phyloP scores from a whole-genome alignment of 2,113 vertebrate genomes.

The Coturnix japonica region DNA sequence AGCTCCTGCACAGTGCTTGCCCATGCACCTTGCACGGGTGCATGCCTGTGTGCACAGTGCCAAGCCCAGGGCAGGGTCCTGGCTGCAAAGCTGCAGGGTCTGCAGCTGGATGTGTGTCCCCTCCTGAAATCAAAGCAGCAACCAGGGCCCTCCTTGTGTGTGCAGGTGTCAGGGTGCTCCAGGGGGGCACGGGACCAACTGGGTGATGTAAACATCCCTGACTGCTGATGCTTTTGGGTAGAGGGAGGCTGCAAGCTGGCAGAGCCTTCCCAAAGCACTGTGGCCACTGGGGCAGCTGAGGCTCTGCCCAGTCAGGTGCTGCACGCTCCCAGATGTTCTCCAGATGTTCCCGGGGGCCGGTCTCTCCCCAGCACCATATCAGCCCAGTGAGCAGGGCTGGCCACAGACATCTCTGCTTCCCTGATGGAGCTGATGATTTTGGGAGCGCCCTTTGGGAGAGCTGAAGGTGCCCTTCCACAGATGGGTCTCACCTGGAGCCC shows the following conservation, averaged over 20 bases:
- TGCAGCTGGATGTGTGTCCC: background rate
- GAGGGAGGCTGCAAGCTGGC: background rate
- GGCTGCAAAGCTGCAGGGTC: background rate
- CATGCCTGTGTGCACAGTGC: background rate
- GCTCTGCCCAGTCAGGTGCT: background rate
- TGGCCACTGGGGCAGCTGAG: background rate
- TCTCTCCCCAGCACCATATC: rapidly evolving
- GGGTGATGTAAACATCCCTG: background rate
- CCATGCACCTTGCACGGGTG: background rate
- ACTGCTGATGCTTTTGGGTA: background rate
- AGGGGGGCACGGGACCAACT: background rate
- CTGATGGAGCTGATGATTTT: background rate
- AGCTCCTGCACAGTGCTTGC: background rate
- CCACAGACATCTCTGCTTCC: background rate
- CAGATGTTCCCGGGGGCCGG: background rate
- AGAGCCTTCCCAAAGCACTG: background rate
- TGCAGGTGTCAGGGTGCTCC: background rate
- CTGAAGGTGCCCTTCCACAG: background rate
- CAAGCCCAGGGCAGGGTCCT: background rate
- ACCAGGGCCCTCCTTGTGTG: background rate
- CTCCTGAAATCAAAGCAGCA: background rate
- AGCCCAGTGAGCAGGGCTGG: background rate
- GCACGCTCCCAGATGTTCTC: background rate
- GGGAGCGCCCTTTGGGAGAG: background rate
- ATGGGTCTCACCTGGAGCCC: background rate